These are phyloP conservation scores for Anagrus nilaparvatae DNA, from an alignment of 1,140 invertebrate species.

Conservation along the genomic window DNA sequence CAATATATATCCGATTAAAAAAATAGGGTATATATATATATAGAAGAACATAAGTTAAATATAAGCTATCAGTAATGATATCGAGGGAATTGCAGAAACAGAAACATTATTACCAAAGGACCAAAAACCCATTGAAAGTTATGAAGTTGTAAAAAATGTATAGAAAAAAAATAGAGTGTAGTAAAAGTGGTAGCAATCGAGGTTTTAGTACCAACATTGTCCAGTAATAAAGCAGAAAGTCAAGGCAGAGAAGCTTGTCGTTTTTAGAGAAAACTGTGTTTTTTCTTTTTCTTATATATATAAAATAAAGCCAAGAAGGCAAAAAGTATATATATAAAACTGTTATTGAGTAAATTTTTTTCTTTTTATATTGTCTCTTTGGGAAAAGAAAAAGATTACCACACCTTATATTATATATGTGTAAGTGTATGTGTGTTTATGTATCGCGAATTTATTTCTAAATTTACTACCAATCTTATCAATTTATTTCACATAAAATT, in stretches of 20 bases:
- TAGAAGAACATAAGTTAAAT: no score
- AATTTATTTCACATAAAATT: slow-evolving; percentile 3
- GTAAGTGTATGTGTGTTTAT: no score
- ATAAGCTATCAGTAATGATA: no score
- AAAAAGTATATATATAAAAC: no score
- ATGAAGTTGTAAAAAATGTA: slow-evolving; percentile 16
- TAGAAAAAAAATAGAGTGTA: slow-evolving; percentile 1
- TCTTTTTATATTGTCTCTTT: no score
- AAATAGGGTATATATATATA: no score
- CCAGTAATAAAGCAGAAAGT: slow-evolving; percentile 12
- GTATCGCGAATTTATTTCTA: no score
- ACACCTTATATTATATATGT: no score
- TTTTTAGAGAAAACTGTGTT: not conserved
- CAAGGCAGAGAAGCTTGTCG: slow-evolving; percentile 1
- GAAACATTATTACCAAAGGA: not conserved
- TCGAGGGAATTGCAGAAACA: slow-evolving; percentile 11
- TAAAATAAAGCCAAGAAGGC: slow-evolving; percentile 7
- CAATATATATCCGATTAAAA: no score
- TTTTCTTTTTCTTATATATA: slow-evolving; percentile 1
- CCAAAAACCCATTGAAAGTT: slow-evolving; percentile 9
- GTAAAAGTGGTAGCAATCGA: slow-evolving; percentile 8
- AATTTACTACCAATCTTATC: slow-evolving; percentile 2
- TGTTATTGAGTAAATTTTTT: no score
- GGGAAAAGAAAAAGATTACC: no score
- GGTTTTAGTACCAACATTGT: slow-evolving; percentile 16